A percentile compares a stretch with the other conserved stretches of the same genome.
These are phyloP conservation scores for Belgica antarctica DNA, from an alignment of 2,888 invertebrate genomes.

Conservation along the genomic window DNA sequence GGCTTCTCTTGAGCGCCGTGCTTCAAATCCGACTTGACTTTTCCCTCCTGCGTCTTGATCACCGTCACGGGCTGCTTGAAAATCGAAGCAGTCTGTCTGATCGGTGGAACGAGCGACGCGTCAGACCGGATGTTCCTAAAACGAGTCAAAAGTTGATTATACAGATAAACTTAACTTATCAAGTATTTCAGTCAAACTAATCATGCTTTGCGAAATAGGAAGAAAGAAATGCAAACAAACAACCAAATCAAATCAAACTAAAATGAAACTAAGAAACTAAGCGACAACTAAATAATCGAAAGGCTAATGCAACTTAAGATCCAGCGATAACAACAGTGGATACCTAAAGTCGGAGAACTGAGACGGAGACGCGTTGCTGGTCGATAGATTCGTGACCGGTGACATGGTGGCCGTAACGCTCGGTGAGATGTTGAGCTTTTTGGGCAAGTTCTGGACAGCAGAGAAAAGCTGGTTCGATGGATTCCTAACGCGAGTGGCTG, in stretches of 20 bases:
- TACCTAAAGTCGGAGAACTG: constrained; percentile 41
- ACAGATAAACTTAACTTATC: neutral
- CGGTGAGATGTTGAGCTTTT: constrained; percentile 31
- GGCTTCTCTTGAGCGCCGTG: constrained; percentile 91
- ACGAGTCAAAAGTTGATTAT: neutral
- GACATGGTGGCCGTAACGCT: constrained; percentile 26
- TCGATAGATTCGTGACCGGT: neutral
- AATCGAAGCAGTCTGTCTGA: constrained; percentile 95
- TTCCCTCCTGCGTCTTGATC: constrained; percentile 85
- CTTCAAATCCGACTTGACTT: constrained; percentile 85
- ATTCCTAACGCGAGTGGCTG: constrained; percentile 19
- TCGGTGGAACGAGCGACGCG: constrained; percentile 88
- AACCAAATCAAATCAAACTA: constrained; percentile 2
- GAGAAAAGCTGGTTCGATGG: constrained; percentile 29
- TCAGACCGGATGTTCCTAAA: constrained; percentile 67
- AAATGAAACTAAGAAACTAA: neutral
- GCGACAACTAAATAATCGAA: constrained; percentile 5
- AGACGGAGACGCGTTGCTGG: constrained; percentile 18
- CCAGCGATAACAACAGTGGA: too few species aligned
- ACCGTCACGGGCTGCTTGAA: constrained; percentile 99
- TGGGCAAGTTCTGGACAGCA: constrained; percentile 25
- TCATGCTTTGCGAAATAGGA: constrained; percentile 12
- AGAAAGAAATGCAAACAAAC: neutral
- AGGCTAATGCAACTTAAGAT: neutral
- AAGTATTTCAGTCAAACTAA: neutral